A percentile compares a stretch with the other conserved stretches of the same genome.
phyloP scores from a whole-genome alignment of 1,140 invertebrate species.

The Lepidurus apus region DNA sequence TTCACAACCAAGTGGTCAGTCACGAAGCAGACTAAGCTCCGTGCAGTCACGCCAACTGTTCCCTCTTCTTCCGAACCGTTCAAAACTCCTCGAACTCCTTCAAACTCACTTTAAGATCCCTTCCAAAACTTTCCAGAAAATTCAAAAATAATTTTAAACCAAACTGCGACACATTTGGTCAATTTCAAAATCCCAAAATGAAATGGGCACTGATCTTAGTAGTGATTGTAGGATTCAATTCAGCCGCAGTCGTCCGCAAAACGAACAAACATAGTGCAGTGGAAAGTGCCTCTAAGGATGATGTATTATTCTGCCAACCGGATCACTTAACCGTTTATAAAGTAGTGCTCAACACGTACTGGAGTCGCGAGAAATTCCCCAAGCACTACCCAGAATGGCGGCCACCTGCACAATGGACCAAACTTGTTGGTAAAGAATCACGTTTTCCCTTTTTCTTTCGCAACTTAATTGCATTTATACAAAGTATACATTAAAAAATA shows the following conservation, averaged over 20 bases:
- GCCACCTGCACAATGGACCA: conserved; percentile 53
- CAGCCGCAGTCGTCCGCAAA: neutral
- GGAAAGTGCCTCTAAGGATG: conserved; percentile 1
- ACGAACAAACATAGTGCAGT: neutral
- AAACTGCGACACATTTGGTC: neutral
- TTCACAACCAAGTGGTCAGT: neutral
- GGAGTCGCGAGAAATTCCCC: conserved; percentile 49
- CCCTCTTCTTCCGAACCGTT: neutral
- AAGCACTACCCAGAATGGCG: conserved; percentile 52
- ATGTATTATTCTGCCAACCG: conserved; percentile 37
- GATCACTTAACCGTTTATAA: conserved; percentile 49
- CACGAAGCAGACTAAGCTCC: neutral
- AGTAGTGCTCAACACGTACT: conserved; percentile 48
- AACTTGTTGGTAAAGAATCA: conserved; percentile 48
- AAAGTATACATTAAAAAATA: too few relatives aligned
- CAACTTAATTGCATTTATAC: too few relatives aligned
- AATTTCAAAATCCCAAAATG: neutral
- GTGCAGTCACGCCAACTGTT: neutral
- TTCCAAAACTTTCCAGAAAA: neutral
- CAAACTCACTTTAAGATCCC: neutral
- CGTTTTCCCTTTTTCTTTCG: neutral
- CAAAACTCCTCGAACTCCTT: neutral
- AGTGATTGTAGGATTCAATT: neutral
- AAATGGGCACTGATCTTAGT: neutral
- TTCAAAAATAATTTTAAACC: neutral